Conservation (phyloP, 1,140 invertebrate species). For the Eubasilissa regina region DNA sequence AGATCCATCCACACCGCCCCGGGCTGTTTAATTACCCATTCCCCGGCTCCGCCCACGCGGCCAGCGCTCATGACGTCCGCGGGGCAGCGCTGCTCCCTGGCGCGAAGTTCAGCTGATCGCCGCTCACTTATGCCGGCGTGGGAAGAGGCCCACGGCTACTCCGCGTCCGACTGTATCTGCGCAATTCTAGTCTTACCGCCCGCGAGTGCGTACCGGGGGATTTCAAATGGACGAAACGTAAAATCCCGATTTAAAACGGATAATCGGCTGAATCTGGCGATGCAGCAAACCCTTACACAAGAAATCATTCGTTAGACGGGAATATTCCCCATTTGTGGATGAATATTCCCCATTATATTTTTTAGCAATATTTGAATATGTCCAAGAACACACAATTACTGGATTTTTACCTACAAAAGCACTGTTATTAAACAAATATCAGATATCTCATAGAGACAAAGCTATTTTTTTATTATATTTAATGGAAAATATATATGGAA, state of each 20-base stretch:
- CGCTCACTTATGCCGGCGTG: not conserved
- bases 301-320: no score
- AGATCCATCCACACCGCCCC: not conserved
- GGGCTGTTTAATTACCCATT: constrained; percentile 37
- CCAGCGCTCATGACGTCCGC: constrained; percentile 7
- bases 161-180: not conserved
- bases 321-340: no score
- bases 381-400: no score
- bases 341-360: no score
- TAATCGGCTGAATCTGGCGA: constrained; percentile 6
- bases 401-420: no score
- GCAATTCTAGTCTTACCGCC: not conserved
- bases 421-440: no score
- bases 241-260: constrained; percentile 3
- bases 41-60: not conserved
- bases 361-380: no score
- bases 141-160: not conserved
- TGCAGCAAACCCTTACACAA: not conserved
- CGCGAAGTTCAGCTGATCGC: not conserved
- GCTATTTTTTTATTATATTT: no score
- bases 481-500: no score
- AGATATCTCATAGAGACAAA: no score
- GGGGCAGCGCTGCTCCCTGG: not conserved
- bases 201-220: not conserved
- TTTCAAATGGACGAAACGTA: constrained; percentile 4